phyloP scores from a whole-genome alignment of 2,888 invertebrate genomes.

The Mantis religiosa region DNA sequence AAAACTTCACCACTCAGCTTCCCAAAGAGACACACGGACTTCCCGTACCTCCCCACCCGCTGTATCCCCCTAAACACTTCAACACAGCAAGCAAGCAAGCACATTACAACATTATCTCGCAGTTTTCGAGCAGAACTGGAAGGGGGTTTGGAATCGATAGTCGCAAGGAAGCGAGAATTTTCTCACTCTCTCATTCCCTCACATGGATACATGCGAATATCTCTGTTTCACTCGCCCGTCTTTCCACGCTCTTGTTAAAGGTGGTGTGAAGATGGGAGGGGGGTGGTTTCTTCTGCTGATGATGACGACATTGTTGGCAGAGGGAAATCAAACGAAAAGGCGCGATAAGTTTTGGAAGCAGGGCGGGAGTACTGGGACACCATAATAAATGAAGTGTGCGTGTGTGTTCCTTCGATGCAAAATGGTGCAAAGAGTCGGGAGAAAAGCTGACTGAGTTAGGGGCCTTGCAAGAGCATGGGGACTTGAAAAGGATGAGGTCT shows the following conservation, averaged over 20 bases:
- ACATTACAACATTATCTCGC: constrained; percentile 17
- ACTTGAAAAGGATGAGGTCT: neutral
- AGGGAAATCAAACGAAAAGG: constrained; percentile 31
- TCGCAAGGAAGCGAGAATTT: neutral
- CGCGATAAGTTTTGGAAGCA: constrained; percentile 11
- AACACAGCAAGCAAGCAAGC: neutral
- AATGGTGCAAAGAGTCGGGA: neutral
- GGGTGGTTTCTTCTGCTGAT: neutral
- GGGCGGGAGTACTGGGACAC: neutral
- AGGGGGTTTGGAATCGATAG: neutral
- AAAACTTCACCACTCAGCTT: neutral
- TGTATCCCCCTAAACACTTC: neutral
- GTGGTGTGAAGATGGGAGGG: neutral
- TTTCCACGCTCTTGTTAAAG: neutral
- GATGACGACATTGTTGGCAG: constrained; percentile 30
- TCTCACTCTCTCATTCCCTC: neutral
- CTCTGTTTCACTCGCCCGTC: constrained; percentile 2
- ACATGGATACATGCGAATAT: neutral
- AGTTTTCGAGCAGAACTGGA: constrained; percentile 2
- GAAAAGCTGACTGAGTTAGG: neutral
- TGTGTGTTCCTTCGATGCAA: neutral
- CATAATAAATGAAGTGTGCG: constrained; percentile 26
- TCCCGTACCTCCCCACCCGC: neutral
- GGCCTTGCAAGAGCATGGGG: neutral
- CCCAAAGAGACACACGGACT: neutral